Base-by-base conservation (phyloP, 1,140 invertebrate genomes). In the Cydia amplana region DNA sequence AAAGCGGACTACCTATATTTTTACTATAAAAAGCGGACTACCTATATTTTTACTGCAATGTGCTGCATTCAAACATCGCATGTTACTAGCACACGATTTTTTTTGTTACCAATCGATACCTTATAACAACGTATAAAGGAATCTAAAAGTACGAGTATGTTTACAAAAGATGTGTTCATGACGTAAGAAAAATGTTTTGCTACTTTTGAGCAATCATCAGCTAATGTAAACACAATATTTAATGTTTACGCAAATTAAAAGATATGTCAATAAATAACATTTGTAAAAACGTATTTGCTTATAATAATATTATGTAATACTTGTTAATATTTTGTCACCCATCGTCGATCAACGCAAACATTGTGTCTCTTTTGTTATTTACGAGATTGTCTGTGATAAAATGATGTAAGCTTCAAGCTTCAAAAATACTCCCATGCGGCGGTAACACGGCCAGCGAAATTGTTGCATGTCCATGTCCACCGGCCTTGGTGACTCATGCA, bases 401-500 rank as follows among this genome's bases (percentile, higher is more conserved):
- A 67, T 67, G 25, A 67, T 7, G n/a, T n/a, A n/a, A n/a, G 25
- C 6, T 28, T 4, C 36, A 43, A 70, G 32, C 16, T 40, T 43
- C 28, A 16, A 25, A 67, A 67, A 67, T 5, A 36, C 14, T 70
- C 65, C 32, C 32, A 36, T 70, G 10, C 7, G 63, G 32, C 20
- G 40, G 77, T 25, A 20, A 67, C 77, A 78, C 72, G 74, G 77
- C 20, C 77, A 18, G 72, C 77, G 23, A 40, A 72, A 65, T 20
- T 40, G 25, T 75, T 60, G 36, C 36, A 36, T 36, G n/a, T 36
- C 49, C 65, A 40, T 55, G 49, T 75, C 32, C 46, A 63, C 60
- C 23, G 64, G 43, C 40, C 72, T 72, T 67, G 65, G 46, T 78
- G 77, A 78, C 64, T 78, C 77, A 78, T 18, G n/a, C 36, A 20